Evolutionary conservation across 1,140 invertebrate genomes (phyloP).

Genomic region (Sarcophaga peregrina): DNA sequence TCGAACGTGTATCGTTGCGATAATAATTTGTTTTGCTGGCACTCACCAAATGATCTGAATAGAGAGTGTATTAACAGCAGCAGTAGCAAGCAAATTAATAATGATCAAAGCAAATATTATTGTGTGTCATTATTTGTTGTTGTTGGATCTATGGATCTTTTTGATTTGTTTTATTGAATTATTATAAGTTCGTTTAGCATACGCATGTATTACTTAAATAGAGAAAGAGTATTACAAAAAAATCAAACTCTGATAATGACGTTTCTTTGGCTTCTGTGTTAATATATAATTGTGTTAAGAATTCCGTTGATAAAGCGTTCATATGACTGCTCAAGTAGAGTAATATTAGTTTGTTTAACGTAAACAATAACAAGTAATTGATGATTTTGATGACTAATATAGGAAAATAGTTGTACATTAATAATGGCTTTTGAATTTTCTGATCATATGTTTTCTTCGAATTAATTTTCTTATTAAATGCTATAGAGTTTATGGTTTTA

Average conservation of each 20-base stretch:
- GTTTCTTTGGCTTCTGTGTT: neutral
- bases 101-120: neutral
- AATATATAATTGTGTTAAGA: neutral
- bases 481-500: too few species aligned
- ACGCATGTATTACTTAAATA: neutral
- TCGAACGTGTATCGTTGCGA: neutral
- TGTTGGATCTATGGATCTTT: neutral
- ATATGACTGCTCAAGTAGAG: neutral
- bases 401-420: too few species aligned
- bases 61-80: neutral
- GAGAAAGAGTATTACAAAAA: neutral
- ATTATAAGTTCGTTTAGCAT: neutral
- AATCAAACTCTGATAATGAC: neutral
- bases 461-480: too few species aligned
- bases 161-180: neutral
- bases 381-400: too few species aligned
- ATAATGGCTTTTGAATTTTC: too few species aligned
- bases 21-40: constrained; percentile 25
- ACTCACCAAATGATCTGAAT: neutral
- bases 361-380: too few species aligned
- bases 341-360: neutral
- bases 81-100: neutral
- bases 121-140: neutral
- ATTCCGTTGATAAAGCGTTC: neutral
- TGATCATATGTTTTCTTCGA: too few species aligned